These are phyloP conservation scores for Pseudoips prasinana DNA, from an alignment of 2,888 invertebrate species.

Conservation along the genomic window DNA sequence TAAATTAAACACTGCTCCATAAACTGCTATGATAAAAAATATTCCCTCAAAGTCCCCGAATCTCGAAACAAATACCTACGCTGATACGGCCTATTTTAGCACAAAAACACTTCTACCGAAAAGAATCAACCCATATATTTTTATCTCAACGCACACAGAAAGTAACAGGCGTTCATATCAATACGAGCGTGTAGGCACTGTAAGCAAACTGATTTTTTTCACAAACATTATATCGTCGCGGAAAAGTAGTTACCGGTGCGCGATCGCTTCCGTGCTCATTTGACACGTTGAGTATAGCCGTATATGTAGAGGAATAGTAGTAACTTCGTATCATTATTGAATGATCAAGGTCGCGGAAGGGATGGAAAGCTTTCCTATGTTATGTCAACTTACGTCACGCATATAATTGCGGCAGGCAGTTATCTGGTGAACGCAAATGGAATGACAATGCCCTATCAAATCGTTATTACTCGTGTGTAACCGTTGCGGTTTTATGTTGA, in stretches of 20 bases:
- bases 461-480: conserved; percentile 26
- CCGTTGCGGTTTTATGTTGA: conserved; percentile 35
- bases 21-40: too few species aligned
- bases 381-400: conserved; percentile 14
- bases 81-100: too few species aligned
- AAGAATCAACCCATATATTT: conserved; percentile 25
- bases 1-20: too few species aligned
- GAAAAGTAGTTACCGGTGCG: conserved; percentile 78
- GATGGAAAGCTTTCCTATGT: conserved; percentile 27
- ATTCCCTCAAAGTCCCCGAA: too few species aligned
- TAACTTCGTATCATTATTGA: conserved; percentile 61
- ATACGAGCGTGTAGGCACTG: conserved; percentile 24
- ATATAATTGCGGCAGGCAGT: conserved; percentile 31
- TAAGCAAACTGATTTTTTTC: conserved; percentile 43
- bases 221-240: conserved; percentile 64
- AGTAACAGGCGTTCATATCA: conserved; percentile 31
- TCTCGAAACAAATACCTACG: too few species aligned
- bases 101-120: conserved; percentile 6
- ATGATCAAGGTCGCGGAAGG: conserved; percentile 53
- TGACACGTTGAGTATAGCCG: conserved; percentile 42
- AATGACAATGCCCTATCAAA: conserved; percentile 38
- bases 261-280: conserved; percentile 70
- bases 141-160: conserved; percentile 34
- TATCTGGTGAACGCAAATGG: conserved; percentile 21
- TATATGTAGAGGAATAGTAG: conserved; percentile 40